Base-by-base conservation (phyloP, 2,797 vertebrate genomes). In the Lerista edwardsae region DNA sequence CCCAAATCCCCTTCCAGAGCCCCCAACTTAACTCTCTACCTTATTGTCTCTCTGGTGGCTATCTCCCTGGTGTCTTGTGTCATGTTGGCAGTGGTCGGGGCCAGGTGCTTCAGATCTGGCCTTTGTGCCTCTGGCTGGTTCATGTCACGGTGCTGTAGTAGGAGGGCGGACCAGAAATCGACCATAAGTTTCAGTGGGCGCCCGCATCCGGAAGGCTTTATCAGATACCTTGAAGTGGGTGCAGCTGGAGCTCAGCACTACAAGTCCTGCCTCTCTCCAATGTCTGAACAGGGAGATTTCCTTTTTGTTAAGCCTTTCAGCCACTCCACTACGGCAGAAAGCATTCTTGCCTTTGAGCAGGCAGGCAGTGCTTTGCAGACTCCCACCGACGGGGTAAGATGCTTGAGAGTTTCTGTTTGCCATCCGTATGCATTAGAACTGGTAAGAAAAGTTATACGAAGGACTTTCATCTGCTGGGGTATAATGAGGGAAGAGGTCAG, bases 231-330 rank as follows among this genome's bases (percentile, higher is more conserved):
- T 93, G 96, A 97, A 0, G 96, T 96, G 84, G 94, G 95, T 83
- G 95, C 93, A 90, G 94, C 86, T 0, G 95, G 95, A 88, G 89
- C 92, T 75, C 95, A 94, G 83, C 95, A 94, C 23, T 91, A 94
- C 94, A 88, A 92, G 80, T 88, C 96, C 88, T 93, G 90, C 83
- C 83, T 97, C 82, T 94, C 94, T 0, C 92, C 94, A 47, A 84
- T 91, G 90, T 93, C 93, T 14, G 94, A 95, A 6, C 92, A 94
- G 86, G 91, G 93, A 0, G 97, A 98, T 95, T 98, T 98, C 96
- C 97, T 97, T 93, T 98, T 98, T 95, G 96, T 98, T 95, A 98
- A 98, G 94, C 92, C 94, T 79, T 94, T 94, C 91, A 97, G 97
- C 86, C 94, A 93, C 59, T 94, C 94, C 31, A 93, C 94, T 86